phyloP scores from a whole-genome alignment of 2,797 vertebrate genomes.

The Harpagifer antarcticus region DNA sequence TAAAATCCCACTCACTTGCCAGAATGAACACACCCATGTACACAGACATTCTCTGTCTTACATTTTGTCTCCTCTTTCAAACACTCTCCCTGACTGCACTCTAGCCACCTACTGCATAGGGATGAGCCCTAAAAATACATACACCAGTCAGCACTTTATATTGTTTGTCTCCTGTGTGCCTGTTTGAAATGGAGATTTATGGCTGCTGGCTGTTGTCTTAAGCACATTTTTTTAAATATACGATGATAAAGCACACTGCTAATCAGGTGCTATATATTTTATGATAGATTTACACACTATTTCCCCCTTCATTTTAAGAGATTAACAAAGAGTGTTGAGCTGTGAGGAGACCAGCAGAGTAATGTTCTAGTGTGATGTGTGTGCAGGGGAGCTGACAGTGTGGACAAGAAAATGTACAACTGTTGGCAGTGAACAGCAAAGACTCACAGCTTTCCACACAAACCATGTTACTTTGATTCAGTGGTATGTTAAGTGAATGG shows the following conservation, averaged over 20 bases:
- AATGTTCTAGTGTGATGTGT: constrained; percentile 58
- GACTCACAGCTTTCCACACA: constrained; percentile 37
- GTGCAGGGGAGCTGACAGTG: constrained; percentile 46
- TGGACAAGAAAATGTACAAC: constrained; percentile 37
- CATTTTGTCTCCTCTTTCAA: constrained; percentile 10
- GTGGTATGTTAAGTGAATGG: constrained; percentile 61
- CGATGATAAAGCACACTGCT: constrained; percentile 63
- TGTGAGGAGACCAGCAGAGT: constrained; percentile 25
- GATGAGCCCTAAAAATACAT: constrained; percentile 76
- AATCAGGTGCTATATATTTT: constrained; percentile 52
- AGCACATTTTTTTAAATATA: constrained; percentile 62
- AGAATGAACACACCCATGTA: constrained; percentile 21
- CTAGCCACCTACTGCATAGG: constrained; percentile 56
- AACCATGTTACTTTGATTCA: constrained; percentile 54
- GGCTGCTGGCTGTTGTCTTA: constrained; percentile 73
- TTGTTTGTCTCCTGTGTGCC: constrained; percentile 70
- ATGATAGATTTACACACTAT: constrained; percentile 52
- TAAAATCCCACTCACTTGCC: constrained; percentile 31
- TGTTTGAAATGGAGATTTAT: constrained; percentile 82
- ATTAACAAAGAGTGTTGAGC: constrained; percentile 30
- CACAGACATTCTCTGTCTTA: constrained; percentile 17
- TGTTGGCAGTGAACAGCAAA: constrained; percentile 43
- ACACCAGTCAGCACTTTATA: constrained; percentile 78
- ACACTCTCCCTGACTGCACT: constrained; percentile 24
- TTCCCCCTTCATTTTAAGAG: constrained; percentile 27